phyloP scores from a whole-genome alignment of 2,113 vertebrate species.

The Zosterops hypoxanthus region DNA sequence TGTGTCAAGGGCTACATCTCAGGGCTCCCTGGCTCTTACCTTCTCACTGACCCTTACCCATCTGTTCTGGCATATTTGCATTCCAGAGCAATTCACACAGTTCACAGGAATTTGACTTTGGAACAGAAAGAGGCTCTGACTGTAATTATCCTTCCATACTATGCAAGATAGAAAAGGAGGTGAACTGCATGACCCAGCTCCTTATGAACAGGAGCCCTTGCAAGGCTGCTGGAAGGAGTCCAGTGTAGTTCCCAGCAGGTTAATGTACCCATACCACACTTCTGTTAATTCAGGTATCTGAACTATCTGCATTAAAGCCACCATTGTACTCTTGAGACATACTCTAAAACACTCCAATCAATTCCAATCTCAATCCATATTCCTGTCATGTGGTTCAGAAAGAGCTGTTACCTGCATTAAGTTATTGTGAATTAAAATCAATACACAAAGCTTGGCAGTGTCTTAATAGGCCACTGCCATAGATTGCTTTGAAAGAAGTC shows the following conservation, averaged over 20 bases:
- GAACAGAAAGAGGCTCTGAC: neutral
- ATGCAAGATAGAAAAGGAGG: neutral
- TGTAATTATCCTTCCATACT: neutral
- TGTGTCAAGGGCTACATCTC: neutral
- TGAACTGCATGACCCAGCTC: neutral
- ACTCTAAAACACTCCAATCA: neutral
- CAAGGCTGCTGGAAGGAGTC: neutral
- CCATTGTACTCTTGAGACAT: neutral
- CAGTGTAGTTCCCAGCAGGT: neutral
- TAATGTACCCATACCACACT: neutral
- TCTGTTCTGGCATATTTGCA: neutral
- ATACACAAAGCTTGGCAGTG: neutral
- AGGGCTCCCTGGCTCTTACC: neutral
- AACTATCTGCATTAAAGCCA: neutral
- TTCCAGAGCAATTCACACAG: neutral
- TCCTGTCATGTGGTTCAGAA: neutral
- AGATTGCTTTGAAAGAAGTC: neutral
- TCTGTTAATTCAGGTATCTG: neutral
- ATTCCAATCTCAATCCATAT: neutral
- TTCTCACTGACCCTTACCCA: neutral
- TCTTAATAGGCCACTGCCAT: neutral
- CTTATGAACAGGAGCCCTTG: neutral
- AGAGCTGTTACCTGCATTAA: constrained; percentile 23
- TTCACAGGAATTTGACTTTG: neutral
- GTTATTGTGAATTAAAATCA: constrained; percentile 49